Percentiles rank a stretch among this genome's conserved stretches.
Evolutionary conservation across 2,797 vertebrate genomes (phyloP).

Genomic region (Coregonus suidteri): DNA sequence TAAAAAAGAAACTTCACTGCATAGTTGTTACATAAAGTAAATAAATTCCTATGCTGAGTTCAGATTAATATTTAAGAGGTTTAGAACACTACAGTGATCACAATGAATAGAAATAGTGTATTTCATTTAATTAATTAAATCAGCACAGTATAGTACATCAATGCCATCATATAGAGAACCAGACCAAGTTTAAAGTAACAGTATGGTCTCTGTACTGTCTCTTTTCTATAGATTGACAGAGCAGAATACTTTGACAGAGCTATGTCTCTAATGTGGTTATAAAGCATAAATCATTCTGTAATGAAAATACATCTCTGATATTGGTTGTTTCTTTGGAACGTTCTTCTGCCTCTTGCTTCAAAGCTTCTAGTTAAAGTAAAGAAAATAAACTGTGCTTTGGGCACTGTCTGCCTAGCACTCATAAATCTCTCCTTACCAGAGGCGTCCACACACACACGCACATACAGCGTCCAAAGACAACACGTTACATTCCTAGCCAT

Average conservation of each 20-base stretch:
- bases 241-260: slow-evolving; percentile 7
- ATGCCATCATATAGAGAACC: background rate
- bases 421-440: slow-evolving; percentile 71
- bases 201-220: slow-evolving; percentile 26
- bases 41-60: slow-evolving; percentile 54
- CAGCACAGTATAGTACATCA: background rate
- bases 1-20: slow-evolving; percentile 1
- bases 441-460: slow-evolving; percentile 52
- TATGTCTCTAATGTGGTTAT: slow-evolving; percentile 57
- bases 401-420: slow-evolving; percentile 41
- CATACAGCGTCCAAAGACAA: slow-evolving; percentile 71
- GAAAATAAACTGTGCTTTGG: slow-evolving; percentile 58
- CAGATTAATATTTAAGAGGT: slow-evolving; percentile 60
- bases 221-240: slow-evolving; percentile 27
- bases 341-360: slow-evolving; percentile 53
- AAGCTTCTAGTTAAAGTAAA: slow-evolving; percentile 61
- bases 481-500: slow-evolving; percentile 72
- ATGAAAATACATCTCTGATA: slow-evolving; percentile 70
- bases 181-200: background rate
- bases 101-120: background rate
- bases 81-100: slow-evolving; percentile 38
- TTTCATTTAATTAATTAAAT: no score
- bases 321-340: slow-evolving; percentile 61
- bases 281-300: slow-evolving; percentile 63
- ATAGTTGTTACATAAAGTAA: no score